A percentile compares a stretch with the other conserved stretches of the same genome.
Evolutionary conservation across 2,113 vertebrate genomes (phyloP).

Genomic region (Macaca nemestrina): DNA sequence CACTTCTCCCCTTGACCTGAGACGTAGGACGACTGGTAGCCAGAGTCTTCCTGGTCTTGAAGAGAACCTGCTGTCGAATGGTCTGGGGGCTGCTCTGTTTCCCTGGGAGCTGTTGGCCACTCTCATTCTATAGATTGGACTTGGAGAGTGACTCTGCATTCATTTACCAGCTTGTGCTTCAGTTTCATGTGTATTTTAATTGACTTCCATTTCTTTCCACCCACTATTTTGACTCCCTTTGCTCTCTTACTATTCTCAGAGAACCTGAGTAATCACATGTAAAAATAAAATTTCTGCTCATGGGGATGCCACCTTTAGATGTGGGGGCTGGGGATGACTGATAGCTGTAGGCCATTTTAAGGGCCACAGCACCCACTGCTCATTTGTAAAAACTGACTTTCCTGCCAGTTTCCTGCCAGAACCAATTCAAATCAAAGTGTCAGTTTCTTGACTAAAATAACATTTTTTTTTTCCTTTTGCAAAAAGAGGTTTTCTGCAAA

Average conservation of each 20-base stretch:
- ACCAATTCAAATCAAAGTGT: constrained; percentile 45
- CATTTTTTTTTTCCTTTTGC: neutral
- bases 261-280: neutral
- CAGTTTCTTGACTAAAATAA: constrained; percentile 53
- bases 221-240: neutral
- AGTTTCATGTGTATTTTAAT: neutral
- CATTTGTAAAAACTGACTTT: constrained; percentile 31
- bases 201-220: neutral
- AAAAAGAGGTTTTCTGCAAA: constrained; percentile 41
- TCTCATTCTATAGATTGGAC: neutral
- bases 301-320: neutral
- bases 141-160: neutral
- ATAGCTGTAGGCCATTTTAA: neutral
- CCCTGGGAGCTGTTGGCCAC: neutral
- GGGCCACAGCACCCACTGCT: neutral
- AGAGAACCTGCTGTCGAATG: neutral
- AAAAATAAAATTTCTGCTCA: neutral
- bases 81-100: neutral
- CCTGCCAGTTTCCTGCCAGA: constrained; percentile 56
- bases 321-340: neutral
- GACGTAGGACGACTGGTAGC: neutral
- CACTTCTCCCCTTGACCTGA: neutral
- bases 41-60: neutral
- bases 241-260: neutral
- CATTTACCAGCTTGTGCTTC: neutral